A percentile compares a stretch with the other conserved stretches of the same genome.
These are phyloP conservation scores for Clinocottus analis DNA, from an alignment of 2,113 vertebrate species.

Conservation along the genomic window DNA sequence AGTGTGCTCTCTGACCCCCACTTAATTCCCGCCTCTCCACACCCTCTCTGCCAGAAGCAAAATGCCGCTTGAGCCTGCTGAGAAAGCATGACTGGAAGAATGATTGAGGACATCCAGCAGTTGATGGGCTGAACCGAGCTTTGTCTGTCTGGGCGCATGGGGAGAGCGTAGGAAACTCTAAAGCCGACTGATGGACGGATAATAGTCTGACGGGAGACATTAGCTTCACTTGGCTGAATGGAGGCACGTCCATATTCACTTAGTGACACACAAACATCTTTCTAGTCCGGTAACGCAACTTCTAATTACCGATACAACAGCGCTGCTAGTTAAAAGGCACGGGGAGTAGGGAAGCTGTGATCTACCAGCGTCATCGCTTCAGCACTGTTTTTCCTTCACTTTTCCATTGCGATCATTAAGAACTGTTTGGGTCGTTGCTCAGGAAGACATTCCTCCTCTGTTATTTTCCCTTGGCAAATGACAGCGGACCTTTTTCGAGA, in stretches of 20 bases:
- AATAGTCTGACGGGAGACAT: conserved; percentile 18
- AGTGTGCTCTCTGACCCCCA: conserved; percentile 68
- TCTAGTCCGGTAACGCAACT: conserved; percentile 10
- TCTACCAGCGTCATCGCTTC: not conserved
- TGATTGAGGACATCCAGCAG: conserved; percentile 61
- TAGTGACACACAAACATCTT: conserved; percentile 29
- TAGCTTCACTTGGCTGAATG: conserved; percentile 23
- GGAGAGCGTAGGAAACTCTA: conserved; percentile 9
- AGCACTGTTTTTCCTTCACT: conserved; percentile 12
- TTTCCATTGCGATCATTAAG: conserved; percentile 41
- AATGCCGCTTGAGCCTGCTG: conserved; percentile 50
- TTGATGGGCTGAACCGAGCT: conserved; percentile 53
- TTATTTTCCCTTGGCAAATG: conserved; percentile 64
- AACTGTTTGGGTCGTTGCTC: conserved; percentile 57
- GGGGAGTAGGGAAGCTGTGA: not conserved
- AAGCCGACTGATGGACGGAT: conserved; percentile 39
- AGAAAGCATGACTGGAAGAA: conserved; percentile 50
- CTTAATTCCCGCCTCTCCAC: conserved; percentile 68
- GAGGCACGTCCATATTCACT: conserved; percentile 20
- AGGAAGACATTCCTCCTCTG: conserved; percentile 43
- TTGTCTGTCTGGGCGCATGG: conserved; percentile 41
- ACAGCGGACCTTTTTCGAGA: conserved; percentile 40
- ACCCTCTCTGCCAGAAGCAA: conserved; percentile 60
- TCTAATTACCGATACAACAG: not conserved
- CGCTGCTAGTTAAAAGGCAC: not conserved